A percentile compares a stretch with the other conserved stretches of the same genome.
Conservation (phyloP, 2,113 vertebrate species). For the Albula glossodonta region DNA sequence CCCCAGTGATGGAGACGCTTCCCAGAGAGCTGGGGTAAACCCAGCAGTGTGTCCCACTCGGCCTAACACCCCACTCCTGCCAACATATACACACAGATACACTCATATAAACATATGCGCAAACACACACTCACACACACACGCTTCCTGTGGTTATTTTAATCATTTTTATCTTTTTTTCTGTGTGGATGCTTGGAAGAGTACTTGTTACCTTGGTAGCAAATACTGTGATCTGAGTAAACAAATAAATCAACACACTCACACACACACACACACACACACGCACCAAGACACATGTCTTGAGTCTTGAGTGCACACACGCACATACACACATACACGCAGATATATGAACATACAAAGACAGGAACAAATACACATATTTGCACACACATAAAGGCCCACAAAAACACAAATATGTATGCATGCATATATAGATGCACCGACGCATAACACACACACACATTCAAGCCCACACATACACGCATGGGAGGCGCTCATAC, state of each 20-base stretch:
- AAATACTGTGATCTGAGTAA: no score
- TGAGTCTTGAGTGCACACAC: conserved; percentile 3
- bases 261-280: conserved; percentile 18
- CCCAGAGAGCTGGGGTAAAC: neutral
- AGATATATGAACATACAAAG: conserved; percentile 1
- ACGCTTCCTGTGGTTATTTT: neutral
- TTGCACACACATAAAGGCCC: conserved; percentile 22
- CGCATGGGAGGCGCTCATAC: neutral
- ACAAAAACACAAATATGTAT: neutral
- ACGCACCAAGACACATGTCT: neutral
- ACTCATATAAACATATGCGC: conserved; percentile 23
- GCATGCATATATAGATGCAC: neutral
- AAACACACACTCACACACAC: conserved; percentile 7
- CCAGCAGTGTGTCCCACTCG: neutral
- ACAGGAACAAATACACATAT: conserved; percentile 4
- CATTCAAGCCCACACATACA: neutral
- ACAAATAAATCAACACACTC: neutral
- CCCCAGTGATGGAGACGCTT: conserved; percentile 35
- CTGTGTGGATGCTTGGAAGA: no score
- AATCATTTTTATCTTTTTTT: no score
- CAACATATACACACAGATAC: conserved; percentile 14
- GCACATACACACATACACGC: conserved; percentile 18
- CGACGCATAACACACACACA: neutral
- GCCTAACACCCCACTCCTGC: neutral
- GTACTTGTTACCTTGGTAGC: no score